These are phyloP conservation scores for Chinchilla lanigera DNA, from an alignment of 2,113 vertebrate species.

Conservation along the genomic window DNA sequence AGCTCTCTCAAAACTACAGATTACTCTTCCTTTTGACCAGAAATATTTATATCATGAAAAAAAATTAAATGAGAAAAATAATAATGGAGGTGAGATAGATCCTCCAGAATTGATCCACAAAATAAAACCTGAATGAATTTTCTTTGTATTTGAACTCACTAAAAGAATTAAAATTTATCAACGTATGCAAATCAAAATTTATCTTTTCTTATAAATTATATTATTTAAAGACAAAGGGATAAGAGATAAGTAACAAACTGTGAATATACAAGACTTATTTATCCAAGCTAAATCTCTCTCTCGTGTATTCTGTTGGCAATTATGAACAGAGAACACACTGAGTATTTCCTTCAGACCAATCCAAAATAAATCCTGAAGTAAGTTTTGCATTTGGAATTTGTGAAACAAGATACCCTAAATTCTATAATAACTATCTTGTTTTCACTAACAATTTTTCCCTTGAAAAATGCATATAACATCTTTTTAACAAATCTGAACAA, in stretches of 20 bases:
- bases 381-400: background rate
- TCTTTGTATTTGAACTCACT: background rate
- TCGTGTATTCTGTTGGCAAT: background rate
- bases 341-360: background rate
- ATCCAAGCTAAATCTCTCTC: background rate
- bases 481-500: slow-evolving; percentile 29
- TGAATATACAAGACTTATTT: background rate
- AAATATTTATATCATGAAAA: slow-evolving; percentile 72
- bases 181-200: background rate
- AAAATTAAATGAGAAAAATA: background rate
- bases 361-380: background rate
- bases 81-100: background rate
- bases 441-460: background rate
- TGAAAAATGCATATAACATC: background rate
- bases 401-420: background rate
- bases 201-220: background rate
- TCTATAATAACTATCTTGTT: background rate
- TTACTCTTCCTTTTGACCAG: slow-evolving; percentile 59
- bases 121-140: background rate
- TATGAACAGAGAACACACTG: background rate
- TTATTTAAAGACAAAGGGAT: background rate
- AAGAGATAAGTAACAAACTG: background rate
- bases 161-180: background rate
- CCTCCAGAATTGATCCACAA: background rate
- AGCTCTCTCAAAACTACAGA: background rate